phyloP scores from a whole-genome alignment of 2,797 vertebrate species.

The Ambastaia sidthimunki region DNA sequence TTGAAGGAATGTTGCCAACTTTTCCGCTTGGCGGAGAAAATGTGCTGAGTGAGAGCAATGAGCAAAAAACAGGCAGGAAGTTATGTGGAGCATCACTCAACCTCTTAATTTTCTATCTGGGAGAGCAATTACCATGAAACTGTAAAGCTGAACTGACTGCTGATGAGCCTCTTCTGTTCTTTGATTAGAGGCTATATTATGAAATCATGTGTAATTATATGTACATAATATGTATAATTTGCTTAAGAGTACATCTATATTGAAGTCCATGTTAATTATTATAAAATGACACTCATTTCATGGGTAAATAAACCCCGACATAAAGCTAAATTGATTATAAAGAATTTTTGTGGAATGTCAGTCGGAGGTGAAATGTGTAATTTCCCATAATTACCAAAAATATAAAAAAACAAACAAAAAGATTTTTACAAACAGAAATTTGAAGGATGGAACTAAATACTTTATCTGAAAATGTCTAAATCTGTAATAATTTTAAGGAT shows the following conservation, averaged over 20 bases:
- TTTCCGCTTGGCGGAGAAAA: conserved; percentile 47
- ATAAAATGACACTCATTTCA: conserved; percentile 6
- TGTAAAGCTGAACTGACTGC: neutral
- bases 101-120: conserved; percentile 30
- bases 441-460: too few relatives aligned
- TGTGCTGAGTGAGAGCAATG: neutral
- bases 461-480: too few relatives aligned
- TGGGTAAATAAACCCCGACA: conserved; percentile 1
- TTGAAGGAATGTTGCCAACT: conserved; percentile 1
- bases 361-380: neutral
- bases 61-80: conserved; percentile 13
- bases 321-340: neutral
- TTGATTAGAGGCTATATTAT: conserved; percentile 7
- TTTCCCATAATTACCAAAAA: neutral
- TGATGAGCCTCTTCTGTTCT: neutral
- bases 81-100: conserved; percentile 13
- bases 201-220: too few relatives aligned
- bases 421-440: neutral
- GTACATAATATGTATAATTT: neutral
- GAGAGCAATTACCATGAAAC: conserved; percentile 33
- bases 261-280: neutral
- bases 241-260: conserved; percentile 9
- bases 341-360: neutral
- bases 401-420: neutral
- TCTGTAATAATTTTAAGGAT: too few relatives aligned